Conservation (phyloP, 2,113 vertebrate genomes). For the Ctenodactylus gundi region DNA sequence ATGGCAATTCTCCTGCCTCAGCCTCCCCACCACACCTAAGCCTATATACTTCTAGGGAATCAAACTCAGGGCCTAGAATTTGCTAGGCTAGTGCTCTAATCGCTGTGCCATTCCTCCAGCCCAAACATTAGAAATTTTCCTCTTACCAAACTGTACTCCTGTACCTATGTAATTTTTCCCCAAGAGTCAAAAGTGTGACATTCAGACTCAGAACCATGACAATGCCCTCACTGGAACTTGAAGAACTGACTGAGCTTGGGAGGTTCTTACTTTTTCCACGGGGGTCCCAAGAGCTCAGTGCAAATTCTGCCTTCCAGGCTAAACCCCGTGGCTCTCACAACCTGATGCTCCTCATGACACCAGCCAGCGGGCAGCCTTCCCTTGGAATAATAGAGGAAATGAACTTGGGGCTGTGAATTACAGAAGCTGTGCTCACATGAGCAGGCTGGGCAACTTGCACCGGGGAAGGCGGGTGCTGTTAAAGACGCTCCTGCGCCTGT, state of each 20-base stretch:
- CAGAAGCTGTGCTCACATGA: not conserved
- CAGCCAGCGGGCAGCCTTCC: not conserved
- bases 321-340: not conserved
- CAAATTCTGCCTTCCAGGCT: not conserved
- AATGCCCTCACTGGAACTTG: not conserved
- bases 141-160: not conserved
- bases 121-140: not conserved
- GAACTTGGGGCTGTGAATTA: fast-evolving
- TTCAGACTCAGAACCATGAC: not conserved
- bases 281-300: not conserved
- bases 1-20: no score
- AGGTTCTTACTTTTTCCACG: not conserved
- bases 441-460: fast-evolving
- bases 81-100: no score
- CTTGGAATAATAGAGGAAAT: not conserved
- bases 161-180: not conserved
- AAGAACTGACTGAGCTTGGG: not conserved
- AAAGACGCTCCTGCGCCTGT: not conserved
- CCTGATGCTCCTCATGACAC: not conserved
- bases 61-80: no score
- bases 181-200: not conserved
- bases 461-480: no score
- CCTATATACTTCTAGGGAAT: no score
- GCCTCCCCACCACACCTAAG: no score
- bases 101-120: not conserved